These are phyloP conservation scores for Callithrix jacchus DNA, from an alignment of 2,113 vertebrate genomes.

Conservation along the genomic window DNA sequence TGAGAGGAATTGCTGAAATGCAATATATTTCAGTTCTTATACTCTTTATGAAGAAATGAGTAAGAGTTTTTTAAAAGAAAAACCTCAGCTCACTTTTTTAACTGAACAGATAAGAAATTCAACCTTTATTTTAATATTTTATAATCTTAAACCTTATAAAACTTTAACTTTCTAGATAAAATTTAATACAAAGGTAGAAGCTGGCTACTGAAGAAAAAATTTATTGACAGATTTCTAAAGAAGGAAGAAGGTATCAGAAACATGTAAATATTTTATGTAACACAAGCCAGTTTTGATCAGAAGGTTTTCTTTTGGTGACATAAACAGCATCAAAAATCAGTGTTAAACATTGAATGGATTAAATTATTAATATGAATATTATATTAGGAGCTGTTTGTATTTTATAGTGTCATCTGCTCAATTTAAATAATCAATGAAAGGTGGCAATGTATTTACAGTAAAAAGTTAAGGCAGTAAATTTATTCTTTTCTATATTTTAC, in stretches of 20 bases:
- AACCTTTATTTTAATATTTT: slow-evolving; percentile 82
- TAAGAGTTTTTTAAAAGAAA: neutral
- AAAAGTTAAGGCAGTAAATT: neutral
- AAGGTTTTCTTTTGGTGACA: slow-evolving; percentile 41
- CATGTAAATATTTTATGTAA: slow-evolving; percentile 78
- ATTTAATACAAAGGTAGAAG: slow-evolving; percentile 80
- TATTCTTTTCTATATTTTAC: neutral
- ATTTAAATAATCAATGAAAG: slow-evolving; percentile 4
- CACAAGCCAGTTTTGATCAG: slow-evolving; percentile 58
- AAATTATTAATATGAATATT: slow-evolving; percentile 14
- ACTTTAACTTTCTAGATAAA: slow-evolving; percentile 82
- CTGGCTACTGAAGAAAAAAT: slow-evolving; percentile 75
- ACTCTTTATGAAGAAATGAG: neutral
- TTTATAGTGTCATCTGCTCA: neutral
- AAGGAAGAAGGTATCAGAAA: slow-evolving; percentile 69
- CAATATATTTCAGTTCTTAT: neutral
- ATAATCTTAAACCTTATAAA: slow-evolving; percentile 84
- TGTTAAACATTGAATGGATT: slow-evolving; percentile 67
- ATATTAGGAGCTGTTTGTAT: neutral
- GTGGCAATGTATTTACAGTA: neutral
- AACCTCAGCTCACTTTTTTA: slow-evolving; percentile 45
- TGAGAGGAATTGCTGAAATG: slow-evolving; percentile 10
- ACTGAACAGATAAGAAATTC: slow-evolving; percentile 65
- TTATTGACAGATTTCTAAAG: slow-evolving; percentile 68
- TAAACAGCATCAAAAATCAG: slow-evolving; percentile 35